Base-by-base conservation (phyloP, 1,140 invertebrate species). In the Neoseiulus cucumeris region DNA sequence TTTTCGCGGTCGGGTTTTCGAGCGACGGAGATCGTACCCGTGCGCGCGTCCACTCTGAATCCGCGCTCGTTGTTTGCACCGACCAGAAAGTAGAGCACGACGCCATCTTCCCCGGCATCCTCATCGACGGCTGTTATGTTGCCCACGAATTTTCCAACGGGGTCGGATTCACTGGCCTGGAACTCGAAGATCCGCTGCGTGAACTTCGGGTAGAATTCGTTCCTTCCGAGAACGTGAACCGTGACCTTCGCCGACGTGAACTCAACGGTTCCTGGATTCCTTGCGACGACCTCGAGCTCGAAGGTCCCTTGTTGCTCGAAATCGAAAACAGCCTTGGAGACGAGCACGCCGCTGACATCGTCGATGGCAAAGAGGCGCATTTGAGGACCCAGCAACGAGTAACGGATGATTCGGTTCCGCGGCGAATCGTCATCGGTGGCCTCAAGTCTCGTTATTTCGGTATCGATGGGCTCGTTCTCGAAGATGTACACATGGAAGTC, bases 181-280 rank as follows among this genome's bases (percentile, higher is more conserved):
- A 96, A 91, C 70, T 89, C 85, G 72, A 96, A 97, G 0, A 88
- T 85, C 0, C 88, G 84, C 75, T 93, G 86, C 45, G 89, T 79
- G 73, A 98, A 98, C 70, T 84, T 83, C 0, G 93, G 93, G 75
- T 84, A 89, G 72, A 82, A 95, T 76, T 97, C 92, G 75, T 96
- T 96, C 0, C 89, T 83, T 0, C 91, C 89, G 0, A 84, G 86
- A 7, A 97, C 82, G 70, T 87, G 82, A 1, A 96, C 82, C 1
- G 80, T 73, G 0, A 89, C 82, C 69, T 80, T 81, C 1, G 85
- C 85, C 42, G 82, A 83, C 44, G 84, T 84, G 69, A 81, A 83
- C 83, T 90, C 86, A 30, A 79, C 77, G 0, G 87, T 87, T 71
- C 89, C 86, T 0, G 90, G 89, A 78, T 95, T 95, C 7, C 83